Evolutionary conservation across 53 echinoderm and acorn worm genomes (phyloP).

Genomic region (Antedon mediterranea): DNA sequence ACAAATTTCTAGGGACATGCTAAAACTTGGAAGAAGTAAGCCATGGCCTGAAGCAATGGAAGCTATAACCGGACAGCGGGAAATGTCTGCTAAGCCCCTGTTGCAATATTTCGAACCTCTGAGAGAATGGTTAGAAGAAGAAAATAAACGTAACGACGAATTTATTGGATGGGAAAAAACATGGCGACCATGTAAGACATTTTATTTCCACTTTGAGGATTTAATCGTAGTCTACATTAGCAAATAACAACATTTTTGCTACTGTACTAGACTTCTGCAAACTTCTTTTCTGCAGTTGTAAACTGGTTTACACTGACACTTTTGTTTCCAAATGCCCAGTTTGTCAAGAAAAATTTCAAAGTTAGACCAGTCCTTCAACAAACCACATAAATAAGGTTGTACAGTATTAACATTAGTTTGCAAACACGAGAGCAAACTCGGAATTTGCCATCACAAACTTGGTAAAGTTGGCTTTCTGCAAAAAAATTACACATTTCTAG

Average conservation of each 20-base stretch:
- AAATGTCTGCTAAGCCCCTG: slow-evolving; percentile 64
- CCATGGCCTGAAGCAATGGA: slow-evolving; percentile 96
- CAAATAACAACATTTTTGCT: not conserved
- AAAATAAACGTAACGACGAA: slow-evolving; percentile 34
- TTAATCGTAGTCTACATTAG: not conserved
- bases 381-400: too few relatives aligned
- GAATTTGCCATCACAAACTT: too few relatives aligned
- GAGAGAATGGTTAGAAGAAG: slow-evolving; percentile 45
- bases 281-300: too few relatives aligned
- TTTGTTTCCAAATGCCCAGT: too few relatives aligned
- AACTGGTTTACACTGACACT: too few relatives aligned
- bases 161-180: slow-evolving; percentile 28
- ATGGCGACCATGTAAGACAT: not conserved
- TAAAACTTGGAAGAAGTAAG: slow-evolving; percentile 48
- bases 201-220: not conserved
- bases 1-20: slow-evolving; percentile 34
- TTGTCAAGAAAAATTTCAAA: too few relatives aligned
- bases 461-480: too few relatives aligned
- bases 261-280: not conserved
- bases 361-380: too few relatives aligned
- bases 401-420: too few relatives aligned
- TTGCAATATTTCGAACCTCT: slow-evolving; percentile 60
- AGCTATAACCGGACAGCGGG: slow-evolving; percentile 63
- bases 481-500: too few relatives aligned
- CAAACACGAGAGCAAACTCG: too few relatives aligned